phyloP scores from a whole-genome alignment of 92 coral and sea anemone species.

The Actinostola sp. region DNA sequence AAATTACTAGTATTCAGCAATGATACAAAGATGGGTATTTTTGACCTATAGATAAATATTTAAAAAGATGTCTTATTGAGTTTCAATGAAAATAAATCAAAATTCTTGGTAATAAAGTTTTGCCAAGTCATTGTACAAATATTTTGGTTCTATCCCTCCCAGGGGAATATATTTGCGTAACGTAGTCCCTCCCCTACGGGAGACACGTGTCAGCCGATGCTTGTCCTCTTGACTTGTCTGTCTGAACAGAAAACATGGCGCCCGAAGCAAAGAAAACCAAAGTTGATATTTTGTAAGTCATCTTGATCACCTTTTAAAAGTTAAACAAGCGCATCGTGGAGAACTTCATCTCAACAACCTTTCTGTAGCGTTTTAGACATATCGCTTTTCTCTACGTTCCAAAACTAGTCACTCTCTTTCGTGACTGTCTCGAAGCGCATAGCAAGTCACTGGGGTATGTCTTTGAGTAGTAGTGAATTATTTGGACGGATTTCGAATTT shows the following conservation, averaged over 20 bases:
- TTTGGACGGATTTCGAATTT: no score
- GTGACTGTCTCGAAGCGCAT: no score
- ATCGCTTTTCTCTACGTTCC: background rate
- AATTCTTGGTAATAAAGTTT: no score
- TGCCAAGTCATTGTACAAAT: constrained; percentile 32
- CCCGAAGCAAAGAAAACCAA: constrained; percentile 65
- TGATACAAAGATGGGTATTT: no score
- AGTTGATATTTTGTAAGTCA: constrained; percentile 46
- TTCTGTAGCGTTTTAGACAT: background rate
- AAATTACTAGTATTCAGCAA: no score
- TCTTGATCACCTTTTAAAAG: background rate
- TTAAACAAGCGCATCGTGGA: background rate
- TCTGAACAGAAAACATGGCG: constrained; percentile 42
- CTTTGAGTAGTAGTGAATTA: no score
- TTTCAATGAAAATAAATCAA: background rate
- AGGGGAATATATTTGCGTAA: background rate
- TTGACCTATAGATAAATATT: background rate
- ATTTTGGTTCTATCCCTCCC: constrained; percentile 14
- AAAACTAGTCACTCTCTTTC: no score
- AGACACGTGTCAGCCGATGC: constrained; percentile 2
- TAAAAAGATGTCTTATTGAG: background rate
- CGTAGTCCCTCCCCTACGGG: constrained; percentile 6
- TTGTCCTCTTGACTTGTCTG: constrained; percentile 6
- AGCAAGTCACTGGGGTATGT: no score
- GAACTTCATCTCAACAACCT: background rate